A percentile compares a stretch with the other conserved stretches of the same genome.
Evolutionary conservation across 2,113 vertebrate species (phyloP).

Genomic region (Tichodroma muraria): DNA sequence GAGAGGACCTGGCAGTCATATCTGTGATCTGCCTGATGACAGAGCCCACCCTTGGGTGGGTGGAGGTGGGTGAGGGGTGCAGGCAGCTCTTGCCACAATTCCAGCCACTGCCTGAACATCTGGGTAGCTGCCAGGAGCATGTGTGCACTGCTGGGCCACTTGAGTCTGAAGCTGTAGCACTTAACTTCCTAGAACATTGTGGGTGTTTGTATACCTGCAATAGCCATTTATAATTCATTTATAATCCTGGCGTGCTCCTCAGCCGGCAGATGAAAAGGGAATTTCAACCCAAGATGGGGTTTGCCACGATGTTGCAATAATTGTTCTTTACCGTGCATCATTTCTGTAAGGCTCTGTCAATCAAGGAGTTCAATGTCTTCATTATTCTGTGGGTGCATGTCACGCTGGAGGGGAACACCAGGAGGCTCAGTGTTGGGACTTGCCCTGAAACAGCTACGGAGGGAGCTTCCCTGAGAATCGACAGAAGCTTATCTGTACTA

Average conservation of each 20-base stretch:
- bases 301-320: constrained; percentile 9
- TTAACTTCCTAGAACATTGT: background rate
- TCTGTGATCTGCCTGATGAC: background rate
- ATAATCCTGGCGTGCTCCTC: constrained; percentile 21
- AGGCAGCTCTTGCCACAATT: background rate
- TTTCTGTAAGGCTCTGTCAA: background rate
- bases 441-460: constrained; percentile 33
- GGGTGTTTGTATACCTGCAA: background rate
- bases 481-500: constrained; percentile 27
- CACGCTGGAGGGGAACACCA: constrained; percentile 2
- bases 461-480: constrained; percentile 12
- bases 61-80: background rate
- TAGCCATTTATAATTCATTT: constrained; percentile 1
- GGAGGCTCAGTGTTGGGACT: constrained; percentile 42
- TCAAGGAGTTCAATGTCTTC: constrained; percentile 5
- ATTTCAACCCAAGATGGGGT: background rate
- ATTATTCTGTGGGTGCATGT: constrained; percentile 24
- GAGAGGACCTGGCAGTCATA: background rate
- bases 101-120: background rate
- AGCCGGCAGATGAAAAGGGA: background rate
- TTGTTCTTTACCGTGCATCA: background rate
- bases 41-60: background rate
- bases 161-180: background rate
- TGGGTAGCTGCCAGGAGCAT: background rate
- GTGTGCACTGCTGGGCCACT: background rate